Percentiles rank a stretch among this genome's conserved stretches.
Evolutionary conservation across 92 coral and sea anemone species (phyloP).

Genomic region (Paramuricea clavata): DNA sequence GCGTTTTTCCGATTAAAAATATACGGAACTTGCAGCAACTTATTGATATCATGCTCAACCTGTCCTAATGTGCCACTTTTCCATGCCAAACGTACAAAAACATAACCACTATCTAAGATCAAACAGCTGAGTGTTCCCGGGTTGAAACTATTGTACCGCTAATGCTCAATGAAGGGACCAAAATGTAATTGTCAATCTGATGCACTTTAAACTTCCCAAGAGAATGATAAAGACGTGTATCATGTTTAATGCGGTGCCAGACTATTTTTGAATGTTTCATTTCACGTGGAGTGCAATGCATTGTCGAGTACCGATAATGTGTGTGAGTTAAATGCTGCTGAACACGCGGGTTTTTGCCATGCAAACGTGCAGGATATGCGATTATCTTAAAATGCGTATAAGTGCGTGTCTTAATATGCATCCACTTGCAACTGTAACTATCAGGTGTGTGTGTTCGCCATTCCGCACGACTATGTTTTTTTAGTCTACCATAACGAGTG

Average conservation of each 20-base stretch:
- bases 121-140: not conserved
- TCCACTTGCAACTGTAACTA: constrained; percentile 14
- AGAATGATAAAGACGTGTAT: not conserved
- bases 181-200: not conserved
- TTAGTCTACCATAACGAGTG: constrained; percentile 11
- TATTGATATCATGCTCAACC: not conserved
- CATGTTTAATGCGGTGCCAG: not conserved
- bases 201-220: not conserved
- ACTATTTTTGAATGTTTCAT: constrained; percentile 9
- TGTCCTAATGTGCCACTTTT: not conserved
- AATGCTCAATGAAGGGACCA: not conserved
- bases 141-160: not conserved
- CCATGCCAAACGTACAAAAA: not conserved
- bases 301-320: not conserved
- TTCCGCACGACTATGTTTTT: not conserved
- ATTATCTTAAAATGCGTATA: not conserved
- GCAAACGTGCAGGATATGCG: constrained; percentile 5
- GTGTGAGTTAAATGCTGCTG: constrained; percentile 32
- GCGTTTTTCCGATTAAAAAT: too few species aligned
- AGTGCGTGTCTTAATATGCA: not conserved
- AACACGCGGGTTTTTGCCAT: not conserved
- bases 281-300: constrained; percentile 9
- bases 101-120: not conserved
- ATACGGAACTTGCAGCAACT: too few species aligned
- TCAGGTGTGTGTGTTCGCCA: constrained; percentile 2